Evolutionary conservation across 1,140 invertebrate genomes (phyloP).

Genomic region (Trichonephila clavata): DNA sequence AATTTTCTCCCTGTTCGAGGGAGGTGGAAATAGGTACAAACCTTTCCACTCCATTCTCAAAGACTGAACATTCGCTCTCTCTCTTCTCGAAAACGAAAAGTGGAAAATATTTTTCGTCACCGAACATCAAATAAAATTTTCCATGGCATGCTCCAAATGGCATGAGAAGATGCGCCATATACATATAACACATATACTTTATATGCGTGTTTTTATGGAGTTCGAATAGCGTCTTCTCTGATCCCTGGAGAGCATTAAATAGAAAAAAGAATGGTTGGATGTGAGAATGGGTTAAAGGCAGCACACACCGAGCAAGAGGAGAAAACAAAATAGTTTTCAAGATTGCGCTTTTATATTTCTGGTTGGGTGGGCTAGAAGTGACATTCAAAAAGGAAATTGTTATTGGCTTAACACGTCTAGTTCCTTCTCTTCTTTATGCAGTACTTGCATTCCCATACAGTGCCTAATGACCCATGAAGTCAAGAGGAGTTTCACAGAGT

Average conservation of each 20-base stretch:
- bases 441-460: background rate
- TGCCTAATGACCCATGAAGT: background rate
- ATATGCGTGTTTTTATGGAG: constrained; percentile 7
- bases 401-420: constrained; percentile 41
- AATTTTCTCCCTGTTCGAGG: background rate
- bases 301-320: background rate
- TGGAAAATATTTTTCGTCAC: background rate
- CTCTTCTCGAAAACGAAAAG: background rate
- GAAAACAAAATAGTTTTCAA: background rate
- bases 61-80: background rate
- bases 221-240: background rate
- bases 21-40: background rate
- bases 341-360: background rate
- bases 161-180: background rate
- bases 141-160: constrained; percentile 24
- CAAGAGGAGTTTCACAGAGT: background rate
- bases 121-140: background rate
- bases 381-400: constrained; percentile 1
- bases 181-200: background rate
- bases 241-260: background rate
- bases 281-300: background rate
- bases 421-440: background rate
- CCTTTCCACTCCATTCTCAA: background rate
- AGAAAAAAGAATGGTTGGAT: background rate
- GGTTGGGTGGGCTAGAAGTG: background rate